These are phyloP conservation scores for Agrilus biguttatus DNA, from an alignment of 2,888 invertebrate species.

Conservation along the genomic window DNA sequence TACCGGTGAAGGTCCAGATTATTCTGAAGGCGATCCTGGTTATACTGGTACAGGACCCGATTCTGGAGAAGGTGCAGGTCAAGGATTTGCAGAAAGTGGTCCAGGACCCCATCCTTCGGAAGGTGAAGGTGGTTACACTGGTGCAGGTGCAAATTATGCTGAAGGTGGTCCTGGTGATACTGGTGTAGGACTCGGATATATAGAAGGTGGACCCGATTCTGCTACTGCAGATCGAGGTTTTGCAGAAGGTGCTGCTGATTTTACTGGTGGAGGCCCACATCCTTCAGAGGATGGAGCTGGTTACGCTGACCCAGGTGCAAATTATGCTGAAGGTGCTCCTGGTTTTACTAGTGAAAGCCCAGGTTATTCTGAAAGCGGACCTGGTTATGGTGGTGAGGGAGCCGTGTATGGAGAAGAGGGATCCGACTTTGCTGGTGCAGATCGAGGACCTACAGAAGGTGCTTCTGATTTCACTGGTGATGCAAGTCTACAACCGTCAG, in stretches of 20 bases:
- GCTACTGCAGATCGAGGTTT: not conserved
- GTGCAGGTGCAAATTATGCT: not conserved
- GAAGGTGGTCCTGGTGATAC: not conserved
- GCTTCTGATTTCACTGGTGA: conserved; percentile 2
- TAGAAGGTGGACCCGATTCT: not conserved
- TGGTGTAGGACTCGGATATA: not conserved
- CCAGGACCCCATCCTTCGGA: conserved; percentile 9
- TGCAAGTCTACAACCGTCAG: not conserved
- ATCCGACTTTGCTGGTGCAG: not conserved
- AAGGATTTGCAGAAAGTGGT: conserved; percentile 18
- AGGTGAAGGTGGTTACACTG: not conserved
- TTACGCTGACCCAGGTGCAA: conserved; percentile 1
- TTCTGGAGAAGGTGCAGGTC: conserved; percentile 20
- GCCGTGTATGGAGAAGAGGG: not conserved
- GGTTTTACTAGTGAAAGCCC: not conserved
- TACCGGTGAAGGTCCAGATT: not conserved
- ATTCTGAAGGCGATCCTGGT: not conserved
- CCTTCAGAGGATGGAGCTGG: not conserved
- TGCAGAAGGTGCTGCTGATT: conserved; percentile 4
- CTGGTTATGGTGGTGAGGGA: not conserved
- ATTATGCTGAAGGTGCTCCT: not conserved
- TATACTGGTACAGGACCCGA: conserved; percentile 10
- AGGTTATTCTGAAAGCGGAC: not conserved
- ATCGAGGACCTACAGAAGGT: not conserved
- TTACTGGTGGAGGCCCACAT: not conserved